Evolutionary conservation across 2,797 vertebrate species (phyloP).

Genomic region (Emys orbicularis): DNA sequence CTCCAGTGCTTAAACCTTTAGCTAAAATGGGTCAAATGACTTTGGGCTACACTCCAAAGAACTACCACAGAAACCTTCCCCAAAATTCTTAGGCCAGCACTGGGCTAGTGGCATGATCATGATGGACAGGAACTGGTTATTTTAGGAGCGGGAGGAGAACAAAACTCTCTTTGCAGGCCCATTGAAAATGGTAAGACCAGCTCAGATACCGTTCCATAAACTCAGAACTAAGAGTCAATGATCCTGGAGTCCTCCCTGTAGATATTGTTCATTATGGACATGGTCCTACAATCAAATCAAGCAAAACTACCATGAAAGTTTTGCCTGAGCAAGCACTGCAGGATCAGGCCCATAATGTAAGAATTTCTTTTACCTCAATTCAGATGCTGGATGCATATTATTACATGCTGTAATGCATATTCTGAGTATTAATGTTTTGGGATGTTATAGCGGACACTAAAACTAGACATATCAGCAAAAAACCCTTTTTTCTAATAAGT

Average conservation of each 20-base stretch:
- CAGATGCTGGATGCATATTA: background rate
- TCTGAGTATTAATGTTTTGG: background rate
- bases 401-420: background rate
- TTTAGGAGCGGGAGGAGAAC: background rate
- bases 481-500: background rate
- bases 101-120: background rate
- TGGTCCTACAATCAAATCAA: background rate
- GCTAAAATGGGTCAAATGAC: background rate
- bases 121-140: background rate
- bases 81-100: background rate
- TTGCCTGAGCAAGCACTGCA: background rate
- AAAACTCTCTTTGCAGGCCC: background rate
- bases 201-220: background rate
- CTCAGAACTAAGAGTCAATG: slow-evolving; percentile 9
- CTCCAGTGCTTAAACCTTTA: background rate
- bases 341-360: background rate
- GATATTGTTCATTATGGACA: background rate
- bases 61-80: background rate
- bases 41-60: background rate
- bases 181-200: background rate
- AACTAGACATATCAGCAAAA: background rate
- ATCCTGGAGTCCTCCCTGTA: background rate
- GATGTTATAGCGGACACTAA: background rate
- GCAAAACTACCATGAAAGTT: slow-evolving; percentile 11
- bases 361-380: background rate